Evolutionary conservation across 2,888 invertebrate genomes (phyloP), one percentile per base, ranked within the genome.

Genomic region (Trichogramma dendrolimi): DNA sequence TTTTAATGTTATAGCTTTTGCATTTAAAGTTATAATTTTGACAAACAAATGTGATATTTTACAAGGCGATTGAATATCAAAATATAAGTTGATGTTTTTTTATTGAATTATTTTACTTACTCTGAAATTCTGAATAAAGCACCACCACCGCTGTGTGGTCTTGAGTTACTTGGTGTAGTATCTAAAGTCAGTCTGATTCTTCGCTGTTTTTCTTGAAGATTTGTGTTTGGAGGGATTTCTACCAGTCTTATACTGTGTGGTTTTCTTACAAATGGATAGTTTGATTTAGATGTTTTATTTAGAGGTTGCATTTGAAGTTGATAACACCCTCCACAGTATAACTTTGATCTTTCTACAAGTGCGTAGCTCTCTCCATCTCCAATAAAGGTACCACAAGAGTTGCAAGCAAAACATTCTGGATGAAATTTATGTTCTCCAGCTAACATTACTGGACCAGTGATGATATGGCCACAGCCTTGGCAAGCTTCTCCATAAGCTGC

Each of bases 351-450:
- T 75, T 95, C 95, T n/a, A 95, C 88, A 56, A 96, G 83, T 2
- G 94, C 94, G 79, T 94, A 96, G 6, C 93, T 89, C 77, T 96
- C 93, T 5, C 93, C 93, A 81, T 95, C 94, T 65, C 94, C 96
- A 71, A 96, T 91, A 77, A 90, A 93, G 4, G 87, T 84, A 43
- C 86, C 83, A 80, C 96, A 96, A 42, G 86, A 86, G 54, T 83
- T 84, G 78, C 96, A 96, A 72, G 90, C 88, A 81, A 96, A 96
- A 81, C 96, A 96, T 83, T 96, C 96, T 51, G 95, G 94, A 81
- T 96, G 96, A 82, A 94, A 96, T 79, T 93, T 92, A 81, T 94
- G 94, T 74, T 92, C 92, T 42, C 95, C 96, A 38, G 95, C 95
- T 66, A 94, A 88, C 95, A 96, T 95, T 67, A 94, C 92, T 40